phyloP scores from a whole-genome alignment of 2,113 vertebrate species.

The Sigmodon hispidus region DNA sequence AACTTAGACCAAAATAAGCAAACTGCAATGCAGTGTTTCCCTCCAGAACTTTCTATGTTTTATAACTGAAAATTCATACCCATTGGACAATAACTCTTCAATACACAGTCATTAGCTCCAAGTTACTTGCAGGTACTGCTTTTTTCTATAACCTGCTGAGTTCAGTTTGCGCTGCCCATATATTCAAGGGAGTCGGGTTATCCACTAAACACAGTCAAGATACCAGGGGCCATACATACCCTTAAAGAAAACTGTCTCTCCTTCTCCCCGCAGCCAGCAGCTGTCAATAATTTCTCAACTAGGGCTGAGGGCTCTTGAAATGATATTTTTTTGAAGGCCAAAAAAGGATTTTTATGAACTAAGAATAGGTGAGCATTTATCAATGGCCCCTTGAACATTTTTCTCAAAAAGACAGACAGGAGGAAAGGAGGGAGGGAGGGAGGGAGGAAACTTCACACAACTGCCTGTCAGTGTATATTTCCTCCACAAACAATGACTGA shows the following conservation, averaged over 20 bases:
- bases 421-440: too few relatives aligned
- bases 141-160: neutral
- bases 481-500: neutral
- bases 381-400: neutral
- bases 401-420: constrained; percentile 33
- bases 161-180: neutral
- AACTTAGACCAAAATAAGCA: neutral
- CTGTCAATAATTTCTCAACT: neutral
- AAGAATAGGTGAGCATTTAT: neutral
- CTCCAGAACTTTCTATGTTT: neutral
- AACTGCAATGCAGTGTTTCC: neutral
- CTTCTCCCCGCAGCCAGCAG: neutral
- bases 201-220: neutral
- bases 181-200: neutral
- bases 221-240: neutral
- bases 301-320: neutral
- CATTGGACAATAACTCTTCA: too few relatives aligned
- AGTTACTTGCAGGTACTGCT: neutral
- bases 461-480: neutral
- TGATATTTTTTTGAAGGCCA: neutral
- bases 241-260: neutral
- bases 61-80: neutral
- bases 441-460: neutral
- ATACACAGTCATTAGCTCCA: neutral
- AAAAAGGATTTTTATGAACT: neutral